Conservation (phyloP, 2,113 vertebrate species). For the Phoenicopterus ruber region DNA sequence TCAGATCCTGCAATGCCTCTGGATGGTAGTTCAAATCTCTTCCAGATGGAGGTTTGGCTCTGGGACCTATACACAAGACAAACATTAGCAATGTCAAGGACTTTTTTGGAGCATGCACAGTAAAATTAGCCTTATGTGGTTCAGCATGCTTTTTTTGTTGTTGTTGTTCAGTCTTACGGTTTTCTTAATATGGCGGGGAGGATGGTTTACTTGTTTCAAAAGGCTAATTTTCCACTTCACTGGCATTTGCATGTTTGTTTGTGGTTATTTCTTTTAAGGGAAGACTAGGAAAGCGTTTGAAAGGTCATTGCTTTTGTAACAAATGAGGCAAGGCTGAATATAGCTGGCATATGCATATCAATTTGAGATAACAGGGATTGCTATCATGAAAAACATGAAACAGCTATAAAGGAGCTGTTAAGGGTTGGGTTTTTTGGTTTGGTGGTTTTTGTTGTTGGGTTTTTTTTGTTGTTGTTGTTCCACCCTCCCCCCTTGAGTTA, state of each 20-base stretch:
- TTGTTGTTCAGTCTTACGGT: not conserved
- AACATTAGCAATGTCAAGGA: conserved; percentile 15
- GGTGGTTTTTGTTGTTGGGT: too few species aligned
- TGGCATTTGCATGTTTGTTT: not conserved
- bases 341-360: not conserved
- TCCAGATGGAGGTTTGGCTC: conserved; percentile 40
- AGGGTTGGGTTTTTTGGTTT: not conserved
- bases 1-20: conserved; percentile 57
- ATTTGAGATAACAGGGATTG: not conserved
- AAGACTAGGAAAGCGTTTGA: not conserved
- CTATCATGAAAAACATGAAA: not conserved
- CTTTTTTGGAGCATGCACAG: not conserved
- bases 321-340: not conserved
- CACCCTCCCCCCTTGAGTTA: not conserved
- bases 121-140: not conserved
- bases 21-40: conserved; percentile 55
- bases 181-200: not conserved
- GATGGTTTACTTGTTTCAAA: not conserved
- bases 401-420: not conserved
- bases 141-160: not conserved
- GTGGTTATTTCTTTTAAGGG: not conserved
- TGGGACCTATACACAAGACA: not conserved
- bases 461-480: not conserved
- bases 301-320: conserved; percentile 43
- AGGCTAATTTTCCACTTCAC: conserved; percentile 30